Evolutionary conservation across 2,888 invertebrate genomes (phyloP), one percentile per base, ranked within the genome.

Genomic region (Apodemia hepburni): DNA sequence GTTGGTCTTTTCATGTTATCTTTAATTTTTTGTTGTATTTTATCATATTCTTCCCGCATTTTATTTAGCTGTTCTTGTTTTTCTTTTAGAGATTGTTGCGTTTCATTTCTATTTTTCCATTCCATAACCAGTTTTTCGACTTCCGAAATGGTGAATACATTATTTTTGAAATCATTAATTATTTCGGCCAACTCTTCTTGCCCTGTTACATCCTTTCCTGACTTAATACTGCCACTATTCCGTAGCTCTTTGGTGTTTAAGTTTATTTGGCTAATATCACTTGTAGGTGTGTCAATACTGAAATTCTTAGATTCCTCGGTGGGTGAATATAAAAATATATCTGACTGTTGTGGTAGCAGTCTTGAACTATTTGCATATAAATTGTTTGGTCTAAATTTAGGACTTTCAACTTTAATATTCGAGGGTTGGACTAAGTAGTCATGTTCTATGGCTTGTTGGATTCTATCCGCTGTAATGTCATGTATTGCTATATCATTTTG

Each of bases 91-190:
- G 97, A 97, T 74, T 96, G 96, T 73, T 96, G 96, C 0, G 97
- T 97, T 79, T 97, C 97, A 73, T 97, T 96, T 64, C 97, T 93
- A 72, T 96, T 96, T 75, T 94, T 94, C 97, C 97, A 97, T 75
- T 96, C 95, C 80, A 96, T 95, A 0, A 97, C 97, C 61, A 97
- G 87, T 71, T 95, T 94, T 80, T 97, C 97, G 0, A 97, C 96
- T 86, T 97, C 97, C 0, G 95, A 93, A 75, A 97, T 96, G 0
- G 96, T 95, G 70, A 97, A 95, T 3, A 97, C 96, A 76, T 97
- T 97, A 75, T 97, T 97, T 81, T 97, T 97, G 75, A 97, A 97
- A 75, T 97, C 97, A 75, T 95, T 96, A 78, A 97, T 96, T 61
- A 97, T 96, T 85, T 97, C 97, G 3, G 96, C 93, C 65, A 97